These are phyloP conservation scores for Wasmannia auropunctata DNA, from an alignment of 1,140 invertebrate genomes.

Conservation along the genomic window DNA sequence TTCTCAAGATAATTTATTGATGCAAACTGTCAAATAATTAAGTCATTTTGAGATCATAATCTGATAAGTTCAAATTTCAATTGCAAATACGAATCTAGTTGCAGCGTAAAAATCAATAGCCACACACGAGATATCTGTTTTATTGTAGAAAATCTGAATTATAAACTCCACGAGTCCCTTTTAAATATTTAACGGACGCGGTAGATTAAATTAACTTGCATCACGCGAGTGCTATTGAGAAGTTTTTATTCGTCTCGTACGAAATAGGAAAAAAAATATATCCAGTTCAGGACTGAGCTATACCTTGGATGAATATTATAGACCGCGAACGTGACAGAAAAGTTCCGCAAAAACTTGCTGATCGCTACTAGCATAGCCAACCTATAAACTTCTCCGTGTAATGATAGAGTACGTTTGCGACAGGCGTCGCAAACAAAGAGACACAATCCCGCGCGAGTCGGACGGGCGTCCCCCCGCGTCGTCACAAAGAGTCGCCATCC, in stretches of 20 bases:
- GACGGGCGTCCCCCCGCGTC: background rate
- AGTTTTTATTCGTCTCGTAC: constrained; percentile 8
- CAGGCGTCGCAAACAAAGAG: constrained; percentile 28
- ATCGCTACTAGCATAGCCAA: constrained; percentile 9
- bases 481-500: constrained; percentile 12
- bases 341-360: constrained; percentile 30
- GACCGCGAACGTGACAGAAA: constrained; percentile 4
- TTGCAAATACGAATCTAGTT: background rate
- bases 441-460: constrained; percentile 18
- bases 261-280: background rate
- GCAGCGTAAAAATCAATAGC: background rate
- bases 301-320: constrained; percentile 27
- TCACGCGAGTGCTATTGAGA: constrained; percentile 21
- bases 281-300: background rate
- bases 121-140: background rate
- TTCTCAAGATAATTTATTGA: background rate
- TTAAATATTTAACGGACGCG: constrained; percentile 14
- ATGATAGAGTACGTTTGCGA: constrained; percentile 45
- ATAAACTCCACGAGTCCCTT: background rate
- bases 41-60: background rate
- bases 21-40: background rate
- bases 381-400: constrained; percentile 39
- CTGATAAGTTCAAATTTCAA: background rate
- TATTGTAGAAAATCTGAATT: background rate
- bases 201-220: constrained; percentile 17